phyloP scores from a whole-genome alignment of 2,888 invertebrate genomes.

The Alloscopus bannaensis region DNA sequence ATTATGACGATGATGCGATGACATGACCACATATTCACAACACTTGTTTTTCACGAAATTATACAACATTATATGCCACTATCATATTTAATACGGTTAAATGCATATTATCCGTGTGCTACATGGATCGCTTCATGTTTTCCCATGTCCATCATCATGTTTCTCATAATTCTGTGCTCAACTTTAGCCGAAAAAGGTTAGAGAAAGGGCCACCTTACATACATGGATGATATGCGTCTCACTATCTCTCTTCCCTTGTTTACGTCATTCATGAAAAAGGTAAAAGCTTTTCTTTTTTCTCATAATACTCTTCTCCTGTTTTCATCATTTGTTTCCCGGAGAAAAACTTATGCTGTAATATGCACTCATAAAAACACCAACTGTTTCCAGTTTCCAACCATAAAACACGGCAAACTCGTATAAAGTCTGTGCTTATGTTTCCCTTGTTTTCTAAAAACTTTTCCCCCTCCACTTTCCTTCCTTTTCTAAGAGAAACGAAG shows the following conservation, averaged over 20 bases:
- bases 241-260: conserved; percentile 14
- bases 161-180: no score
- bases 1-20: conserved; percentile 5
- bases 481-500: background rate
- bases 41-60: background rate
- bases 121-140: background rate
- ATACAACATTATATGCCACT: background rate
- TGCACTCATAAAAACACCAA: conserved; percentile 31
- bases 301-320: background rate
- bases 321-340: conserved; percentile 8
- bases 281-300: conserved; percentile 18
- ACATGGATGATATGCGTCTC: no score
- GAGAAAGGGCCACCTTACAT: background rate
- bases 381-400: conserved; percentile 20
- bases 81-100: background rate
- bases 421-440: conserved; percentile 1
- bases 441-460: conserved; percentile 4
- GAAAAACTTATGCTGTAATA: no score
- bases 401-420: conserved; percentile 23
- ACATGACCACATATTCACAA: background rate
- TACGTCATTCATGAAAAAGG: conserved; percentile 17
- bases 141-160: conserved; percentile 14
- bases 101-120: background rate
- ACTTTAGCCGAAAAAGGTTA: no score
- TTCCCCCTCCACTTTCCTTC: conserved; percentile 2